A percentile compares a stretch with the other conserved stretches of the same genome.
Conservation (phyloP, 2,113 vertebrate genomes). For the Scomber japonicus region DNA sequence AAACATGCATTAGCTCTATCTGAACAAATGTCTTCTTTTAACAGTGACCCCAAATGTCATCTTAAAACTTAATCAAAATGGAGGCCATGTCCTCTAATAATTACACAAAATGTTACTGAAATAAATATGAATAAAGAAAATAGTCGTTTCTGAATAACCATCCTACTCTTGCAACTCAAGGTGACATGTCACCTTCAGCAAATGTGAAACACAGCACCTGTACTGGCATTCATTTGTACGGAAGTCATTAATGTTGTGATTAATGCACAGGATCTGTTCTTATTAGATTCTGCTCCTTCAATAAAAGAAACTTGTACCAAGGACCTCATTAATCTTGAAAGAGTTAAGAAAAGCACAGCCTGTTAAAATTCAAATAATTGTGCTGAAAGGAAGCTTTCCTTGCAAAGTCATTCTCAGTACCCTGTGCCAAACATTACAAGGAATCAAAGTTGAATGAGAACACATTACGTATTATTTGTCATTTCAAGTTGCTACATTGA, state of each 20-base stretch:
- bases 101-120: constrained; percentile 1
- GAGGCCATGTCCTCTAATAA: background rate
- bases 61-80: background rate
- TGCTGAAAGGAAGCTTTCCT: constrained; percentile 7
- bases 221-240: constrained; percentile 44
- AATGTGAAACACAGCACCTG: constrained; percentile 20
- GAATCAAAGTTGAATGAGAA: background rate
- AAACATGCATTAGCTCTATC: constrained; percentile 29
- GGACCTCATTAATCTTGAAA: constrained; percentile 69
- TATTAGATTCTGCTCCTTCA: constrained; percentile 52
- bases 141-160: background rate
- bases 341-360: constrained; percentile 41
- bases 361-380: constrained; percentile 37
- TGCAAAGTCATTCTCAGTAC: background rate
- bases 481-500: background rate
- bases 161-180: constrained; percentile 4
- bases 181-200: background rate
- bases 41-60: constrained; percentile 9
- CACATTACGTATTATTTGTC: background rate
- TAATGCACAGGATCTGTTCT: constrained; percentile 55
- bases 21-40: constrained; percentile 17
- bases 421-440: background rate
- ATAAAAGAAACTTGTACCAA: constrained; percentile 54
- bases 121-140: constrained; percentile 1
- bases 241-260: constrained; percentile 65